Base-by-base conservation (phyloP, 1,140 invertebrate genomes). In the Atta cephalotes region DNA sequence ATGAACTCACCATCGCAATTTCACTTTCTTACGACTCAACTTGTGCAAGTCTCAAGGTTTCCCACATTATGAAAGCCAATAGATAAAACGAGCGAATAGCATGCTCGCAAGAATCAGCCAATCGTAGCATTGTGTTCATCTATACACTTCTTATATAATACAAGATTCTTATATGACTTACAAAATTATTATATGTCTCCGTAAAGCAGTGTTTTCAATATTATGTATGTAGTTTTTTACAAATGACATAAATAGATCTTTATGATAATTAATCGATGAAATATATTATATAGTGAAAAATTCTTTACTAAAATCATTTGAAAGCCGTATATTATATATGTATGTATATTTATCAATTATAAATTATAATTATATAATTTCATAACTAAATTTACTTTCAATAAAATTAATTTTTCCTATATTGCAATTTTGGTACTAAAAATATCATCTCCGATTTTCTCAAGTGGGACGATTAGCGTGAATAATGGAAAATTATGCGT, bases 11-110 rank as follows among this genome's bases (percentile, higher is more conserved):
- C 87, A 89, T 86, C 93, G 94, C 92, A 94, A 95, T 95, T 95
- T 95, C 94, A 94, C 94, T 95, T 95, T 93, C 92, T 93, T 94
- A 93, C 93, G 91, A 78, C 88, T 91, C 76, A 68, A 49, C 90
- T 95, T 95, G 94, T 93, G 94, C 90, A 95, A 95, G 89, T 89
- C 89, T 93, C 94, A 95, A 95, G 94, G 94, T 95, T 95, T 95
- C 94, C 92, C 91, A 93, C 91, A 93, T 95, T 95, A 93, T 93
- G 93, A 95, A 95, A 95, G 93, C 90, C 91, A 80, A 92, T 93
- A 93, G 91, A 93, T 91, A 92, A 85, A 91, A 92, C 91, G 89
- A 92, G 88, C 88, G 58, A 58, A 45, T 51, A 66, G 70, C 70
- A 56, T 65, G 49, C 21, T 62, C 78, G 62, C 39, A 18, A 86